These are phyloP conservation scores for Zaprionus lachaisei DNA, from an alignment of 1,140 invertebrate genomes.

Conservation along the genomic window DNA sequence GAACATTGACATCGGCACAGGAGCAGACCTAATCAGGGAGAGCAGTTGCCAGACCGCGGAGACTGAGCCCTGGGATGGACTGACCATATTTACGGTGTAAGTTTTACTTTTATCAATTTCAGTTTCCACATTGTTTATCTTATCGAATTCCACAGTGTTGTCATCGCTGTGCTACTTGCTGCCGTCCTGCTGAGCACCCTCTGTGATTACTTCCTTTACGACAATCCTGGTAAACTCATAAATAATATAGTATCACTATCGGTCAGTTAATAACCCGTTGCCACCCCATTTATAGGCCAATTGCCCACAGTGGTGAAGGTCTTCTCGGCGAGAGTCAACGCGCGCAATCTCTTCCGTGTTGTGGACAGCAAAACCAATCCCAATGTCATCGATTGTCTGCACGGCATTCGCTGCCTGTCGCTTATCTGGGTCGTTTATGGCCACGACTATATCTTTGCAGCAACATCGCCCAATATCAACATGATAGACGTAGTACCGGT, in stretches of 20 bases:
- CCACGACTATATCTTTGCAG: constrained; percentile 26
- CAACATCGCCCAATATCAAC: constrained; percentile 30
- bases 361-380: constrained; percentile 47
- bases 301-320: constrained; percentile 29
- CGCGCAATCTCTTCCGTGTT: constrained; percentile 51
- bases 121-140: not conserved
- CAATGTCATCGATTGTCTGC: constrained; percentile 67
- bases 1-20: not conserved
- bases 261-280: not conserved
- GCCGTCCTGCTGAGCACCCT: constrained; percentile 37
- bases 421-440: constrained; percentile 65
- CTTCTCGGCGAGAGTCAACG: constrained; percentile 57
- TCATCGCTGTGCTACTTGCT: constrained; percentile 33
- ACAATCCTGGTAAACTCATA: constrained; percentile 45
- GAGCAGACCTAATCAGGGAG: constrained; percentile 11
- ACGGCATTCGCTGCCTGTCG: constrained; percentile 66
- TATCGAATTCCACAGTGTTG: constrained; percentile 3
- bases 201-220: constrained; percentile 55
- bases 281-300: constrained; percentile 10
- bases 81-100: constrained; percentile 61
- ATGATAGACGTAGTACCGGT: constrained; percentile 11
- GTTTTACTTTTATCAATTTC: constrained; percentile 1
- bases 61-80: constrained; percentile 23
- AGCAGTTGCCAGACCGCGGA: constrained; percentile 37
- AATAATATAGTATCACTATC: not conserved